phyloP scores from a whole-genome alignment of 2,113 vertebrate species.

The Alces alces region DNA sequence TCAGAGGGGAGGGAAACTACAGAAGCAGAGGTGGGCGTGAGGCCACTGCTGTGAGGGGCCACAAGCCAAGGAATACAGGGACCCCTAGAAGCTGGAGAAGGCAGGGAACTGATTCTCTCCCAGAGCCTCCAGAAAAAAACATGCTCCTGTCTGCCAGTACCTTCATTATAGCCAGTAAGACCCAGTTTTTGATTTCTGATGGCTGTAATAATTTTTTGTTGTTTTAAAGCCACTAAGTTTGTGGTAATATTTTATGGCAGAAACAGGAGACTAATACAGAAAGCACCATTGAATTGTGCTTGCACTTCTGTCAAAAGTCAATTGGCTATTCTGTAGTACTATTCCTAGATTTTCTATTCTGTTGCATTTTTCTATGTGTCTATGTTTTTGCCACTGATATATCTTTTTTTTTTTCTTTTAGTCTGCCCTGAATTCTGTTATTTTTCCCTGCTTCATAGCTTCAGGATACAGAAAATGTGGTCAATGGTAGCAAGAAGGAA shows the following conservation, averaged over 20 bases:
- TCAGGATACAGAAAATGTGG: background rate
- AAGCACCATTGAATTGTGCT: background rate
- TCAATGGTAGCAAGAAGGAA: background rate
- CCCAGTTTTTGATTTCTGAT: background rate
- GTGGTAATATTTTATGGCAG: background rate
- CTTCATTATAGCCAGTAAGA: background rate
- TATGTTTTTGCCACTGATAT: background rate
- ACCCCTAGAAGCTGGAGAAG: background rate
- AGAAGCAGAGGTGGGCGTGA: background rate
- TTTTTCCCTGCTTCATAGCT: background rate
- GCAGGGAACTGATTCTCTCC: background rate
- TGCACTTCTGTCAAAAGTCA: background rate
- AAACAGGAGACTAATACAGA: background rate
- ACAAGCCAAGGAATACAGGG: too few relatives aligned
- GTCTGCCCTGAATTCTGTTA: background rate
- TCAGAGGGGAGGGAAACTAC: background rate
- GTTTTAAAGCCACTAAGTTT: background rate
- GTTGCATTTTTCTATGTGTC: background rate
- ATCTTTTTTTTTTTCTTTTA: background rate
- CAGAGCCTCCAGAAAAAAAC: background rate
- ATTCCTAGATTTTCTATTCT: background rate
- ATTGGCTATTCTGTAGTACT: background rate
- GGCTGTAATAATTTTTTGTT: background rate
- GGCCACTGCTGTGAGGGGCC: background rate
- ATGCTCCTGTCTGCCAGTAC: background rate